A percentile compares a stretch with the other conserved stretches of the same genome.
phyloP scores from a whole-genome alignment of 2,113 vertebrate species.

The Willisornis vidua region DNA sequence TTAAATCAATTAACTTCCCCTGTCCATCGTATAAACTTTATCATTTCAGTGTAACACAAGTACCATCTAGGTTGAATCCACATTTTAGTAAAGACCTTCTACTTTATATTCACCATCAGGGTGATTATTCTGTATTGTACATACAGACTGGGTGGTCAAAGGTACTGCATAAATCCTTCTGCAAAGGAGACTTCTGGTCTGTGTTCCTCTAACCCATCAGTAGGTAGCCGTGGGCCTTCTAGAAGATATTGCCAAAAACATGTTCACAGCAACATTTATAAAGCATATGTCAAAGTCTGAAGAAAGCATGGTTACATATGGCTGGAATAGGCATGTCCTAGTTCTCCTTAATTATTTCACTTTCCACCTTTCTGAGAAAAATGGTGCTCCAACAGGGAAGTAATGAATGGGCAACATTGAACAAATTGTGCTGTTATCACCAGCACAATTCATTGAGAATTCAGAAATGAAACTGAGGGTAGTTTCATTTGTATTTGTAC shows the following conservation, averaged over 20 bases:
- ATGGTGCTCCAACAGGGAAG: not conserved
- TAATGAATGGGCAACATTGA: not conserved
- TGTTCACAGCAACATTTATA: not conserved
- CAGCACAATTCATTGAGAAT: not conserved
- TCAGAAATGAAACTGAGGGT: not conserved
- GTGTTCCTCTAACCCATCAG: not conserved
- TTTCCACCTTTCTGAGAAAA: not conserved
- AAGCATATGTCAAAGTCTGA: not conserved
- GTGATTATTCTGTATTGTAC: not conserved
- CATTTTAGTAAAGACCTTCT: not conserved
- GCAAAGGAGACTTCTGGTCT: not conserved
- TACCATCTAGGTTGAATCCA: not conserved
- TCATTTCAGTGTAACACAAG: not conserved
- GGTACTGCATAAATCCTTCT: not conserved
- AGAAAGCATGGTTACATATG: not conserved
- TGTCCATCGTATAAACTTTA: not conserved
- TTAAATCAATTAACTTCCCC: not conserved
- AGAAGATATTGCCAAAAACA: not conserved
- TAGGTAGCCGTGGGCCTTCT: not conserved
- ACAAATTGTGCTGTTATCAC: not conserved
- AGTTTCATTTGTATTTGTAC: not conserved
- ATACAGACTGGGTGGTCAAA: not conserved
- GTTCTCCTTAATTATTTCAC: not conserved
- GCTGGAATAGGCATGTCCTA: not conserved
- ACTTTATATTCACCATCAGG: not conserved